Evolutionary conservation across 2,888 invertebrate species (phyloP), one percentile per base, ranked within the genome.

Genomic region (Tetragonisca angustula): DNA sequence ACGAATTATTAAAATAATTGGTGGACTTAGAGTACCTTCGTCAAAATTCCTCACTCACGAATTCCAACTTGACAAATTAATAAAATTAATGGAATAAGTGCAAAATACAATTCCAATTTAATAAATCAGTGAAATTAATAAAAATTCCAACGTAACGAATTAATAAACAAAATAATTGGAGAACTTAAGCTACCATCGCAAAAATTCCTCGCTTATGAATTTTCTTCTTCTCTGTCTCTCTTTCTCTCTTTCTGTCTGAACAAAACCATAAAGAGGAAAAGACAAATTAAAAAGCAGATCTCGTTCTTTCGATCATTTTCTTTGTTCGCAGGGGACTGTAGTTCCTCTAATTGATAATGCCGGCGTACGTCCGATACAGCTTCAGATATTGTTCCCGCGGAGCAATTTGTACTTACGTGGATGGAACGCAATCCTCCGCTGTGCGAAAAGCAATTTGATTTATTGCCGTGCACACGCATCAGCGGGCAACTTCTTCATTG

Each of bases 401-500:
- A 65, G 77, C 70, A 76, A 80, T 80, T 80, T 76, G 69, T 65
- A 76, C 50, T 19, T 59, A 76, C 49, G 24, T 56, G 49, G 61
- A 77, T 21, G 77, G 54, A 65, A 77, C 71, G 77, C 71, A 19
- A 80, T 77, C 50, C 17, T 64, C 59, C 43, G 32, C 50, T 76
- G 77, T 76, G 80, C 59, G 77, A 80, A 70, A 43, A 36, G 49
- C 78, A 59, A 80, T 80, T 80, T 76, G 80, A 80, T 80, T 80
- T 80, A 80, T 59, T 21, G 65, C 32, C 78, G 43, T 59, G 59
- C 49, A 71, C 59, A 67, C 11, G 67, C 71, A 77, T 67, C 56
- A 52, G 52, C 59, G 17, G 64, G 27, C 64, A 76, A 52, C 56
- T 71, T 56, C 77, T 80, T 77, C n/a, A 77, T 80, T 80, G 80